These are phyloP conservation scores for Sarcophaga peregrina DNA, from an alignment of 1,140 invertebrate species.

Conservation along the genomic window DNA sequence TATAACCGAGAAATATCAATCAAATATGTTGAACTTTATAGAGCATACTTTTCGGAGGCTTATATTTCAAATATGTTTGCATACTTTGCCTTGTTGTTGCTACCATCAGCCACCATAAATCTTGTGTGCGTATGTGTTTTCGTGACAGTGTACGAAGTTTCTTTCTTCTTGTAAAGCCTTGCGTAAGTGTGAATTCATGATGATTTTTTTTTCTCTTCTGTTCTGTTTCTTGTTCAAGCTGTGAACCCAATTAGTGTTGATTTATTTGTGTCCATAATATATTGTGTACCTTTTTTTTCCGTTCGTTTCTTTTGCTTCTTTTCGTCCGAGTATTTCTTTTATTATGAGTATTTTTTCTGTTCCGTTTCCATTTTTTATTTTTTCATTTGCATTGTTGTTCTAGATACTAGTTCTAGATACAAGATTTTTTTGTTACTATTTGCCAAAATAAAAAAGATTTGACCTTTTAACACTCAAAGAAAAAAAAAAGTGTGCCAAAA, in stretches of 20 bases:
- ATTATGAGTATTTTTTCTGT: not conserved
- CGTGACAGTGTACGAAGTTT: not conserved
- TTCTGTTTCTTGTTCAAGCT: not conserved
- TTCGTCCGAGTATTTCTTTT: not conserved
- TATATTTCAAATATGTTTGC: no score
- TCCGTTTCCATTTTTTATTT: not conserved
- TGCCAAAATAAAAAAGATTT: not conserved
- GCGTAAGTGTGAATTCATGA: no score
- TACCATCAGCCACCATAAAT: not conserved
- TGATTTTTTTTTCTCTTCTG: not conserved
- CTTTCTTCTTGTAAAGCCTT: not conserved
- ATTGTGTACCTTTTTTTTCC: not conserved
- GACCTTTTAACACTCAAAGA: no score
- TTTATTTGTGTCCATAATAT: conserved; percentile 39
- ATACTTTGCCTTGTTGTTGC: not conserved
- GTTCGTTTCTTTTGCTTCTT: not conserved
- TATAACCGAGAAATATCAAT: not conserved
- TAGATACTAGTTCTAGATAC: not conserved
- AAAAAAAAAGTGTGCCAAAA: no score
- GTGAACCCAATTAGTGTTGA: conserved; percentile 40
- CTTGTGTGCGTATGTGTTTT: not conserved
- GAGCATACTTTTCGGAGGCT: not conserved
- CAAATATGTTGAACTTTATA: conserved; percentile 1
- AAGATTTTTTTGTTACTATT: not conserved
- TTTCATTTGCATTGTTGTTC: not conserved